Evolutionary conservation across 2,888 invertebrate genomes (phyloP).

Genomic region (Tupiocoris notatus): DNA sequence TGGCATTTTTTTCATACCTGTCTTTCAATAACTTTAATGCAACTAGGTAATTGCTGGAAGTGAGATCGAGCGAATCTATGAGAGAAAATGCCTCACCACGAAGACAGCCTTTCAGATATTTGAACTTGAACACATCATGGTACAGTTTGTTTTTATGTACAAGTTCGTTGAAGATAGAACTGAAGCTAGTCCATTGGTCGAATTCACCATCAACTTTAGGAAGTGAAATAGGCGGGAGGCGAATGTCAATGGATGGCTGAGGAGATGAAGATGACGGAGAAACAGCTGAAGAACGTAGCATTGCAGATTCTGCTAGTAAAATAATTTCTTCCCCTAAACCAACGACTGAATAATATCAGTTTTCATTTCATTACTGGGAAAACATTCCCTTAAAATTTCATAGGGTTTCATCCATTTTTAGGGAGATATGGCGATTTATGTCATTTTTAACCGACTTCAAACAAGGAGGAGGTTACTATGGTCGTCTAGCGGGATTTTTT

Average conservation of each 20-base stretch:
- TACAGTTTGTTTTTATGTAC: not conserved
- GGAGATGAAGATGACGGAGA: not conserved
- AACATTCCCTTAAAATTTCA: too few relatives aligned
- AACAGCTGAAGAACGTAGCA: not conserved
- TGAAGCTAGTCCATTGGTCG: conserved; percentile 1
- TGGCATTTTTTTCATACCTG: not conserved
- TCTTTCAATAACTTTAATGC: not conserved
- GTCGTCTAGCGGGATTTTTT: too few relatives aligned
- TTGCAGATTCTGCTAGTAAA: not conserved
- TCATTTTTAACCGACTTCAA: too few relatives aligned
- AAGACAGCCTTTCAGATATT: not conserved
- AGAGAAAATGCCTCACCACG: not conserved
- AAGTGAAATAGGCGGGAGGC: not conserved
- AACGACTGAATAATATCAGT: not conserved
- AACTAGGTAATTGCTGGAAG: not conserved
- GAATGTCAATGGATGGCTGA: not conserved
- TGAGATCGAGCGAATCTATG: not conserved
- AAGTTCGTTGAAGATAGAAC: not conserved
- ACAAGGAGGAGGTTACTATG: too few relatives aligned
- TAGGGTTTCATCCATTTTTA: too few relatives aligned
- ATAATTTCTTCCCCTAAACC: not conserved
- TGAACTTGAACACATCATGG: not conserved
- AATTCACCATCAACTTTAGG: not conserved
- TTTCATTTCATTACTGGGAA: too few relatives aligned
- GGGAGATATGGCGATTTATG: too few relatives aligned